Percentiles rank a stretch among this genome's conserved stretches.
Conservation (phyloP, 2,888 invertebrate genomes). For the Cylindroiulus punctatus region DNA sequence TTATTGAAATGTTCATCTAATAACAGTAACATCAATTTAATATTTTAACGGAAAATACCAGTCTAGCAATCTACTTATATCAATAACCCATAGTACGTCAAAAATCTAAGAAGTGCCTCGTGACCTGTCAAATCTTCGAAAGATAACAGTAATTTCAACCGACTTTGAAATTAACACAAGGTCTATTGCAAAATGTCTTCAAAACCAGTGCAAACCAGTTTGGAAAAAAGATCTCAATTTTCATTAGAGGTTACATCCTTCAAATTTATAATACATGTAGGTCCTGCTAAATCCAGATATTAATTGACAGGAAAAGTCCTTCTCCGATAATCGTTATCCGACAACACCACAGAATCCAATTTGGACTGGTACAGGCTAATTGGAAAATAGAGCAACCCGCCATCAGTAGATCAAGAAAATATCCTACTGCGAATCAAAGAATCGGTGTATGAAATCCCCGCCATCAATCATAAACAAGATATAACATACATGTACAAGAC, state of each 20-base stretch:
- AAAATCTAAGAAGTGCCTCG: neutral
- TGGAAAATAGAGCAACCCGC: neutral
- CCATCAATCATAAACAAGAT: too few relatives aligned
- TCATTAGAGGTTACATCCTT: neutral
- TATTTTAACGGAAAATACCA: neutral
- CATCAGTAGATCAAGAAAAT: neutral
- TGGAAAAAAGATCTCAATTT: neutral
- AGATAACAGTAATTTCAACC: neutral
- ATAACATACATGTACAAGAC: too few relatives aligned
- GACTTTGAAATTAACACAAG: neutral
- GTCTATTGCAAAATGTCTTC: neutral
- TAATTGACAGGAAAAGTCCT: neutral
- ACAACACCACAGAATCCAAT: neutral
- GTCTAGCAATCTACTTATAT: neutral
- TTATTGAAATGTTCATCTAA: neutral
- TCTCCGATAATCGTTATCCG: neutral
- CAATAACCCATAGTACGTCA: neutral
- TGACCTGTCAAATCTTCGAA: neutral
- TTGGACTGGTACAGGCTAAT: neutral
- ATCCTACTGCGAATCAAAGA: too few relatives aligned
- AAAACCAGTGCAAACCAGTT: constrained; percentile 19
- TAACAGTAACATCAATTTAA: neutral
- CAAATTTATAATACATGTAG: neutral
- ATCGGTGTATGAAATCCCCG: too few relatives aligned
- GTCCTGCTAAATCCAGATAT: neutral